Percentiles rank a stretch among this genome's conserved stretches.
These are phyloP conservation scores for Solen grandis DNA, from an alignment of 1,140 invertebrate species.

Conservation along the genomic window DNA sequence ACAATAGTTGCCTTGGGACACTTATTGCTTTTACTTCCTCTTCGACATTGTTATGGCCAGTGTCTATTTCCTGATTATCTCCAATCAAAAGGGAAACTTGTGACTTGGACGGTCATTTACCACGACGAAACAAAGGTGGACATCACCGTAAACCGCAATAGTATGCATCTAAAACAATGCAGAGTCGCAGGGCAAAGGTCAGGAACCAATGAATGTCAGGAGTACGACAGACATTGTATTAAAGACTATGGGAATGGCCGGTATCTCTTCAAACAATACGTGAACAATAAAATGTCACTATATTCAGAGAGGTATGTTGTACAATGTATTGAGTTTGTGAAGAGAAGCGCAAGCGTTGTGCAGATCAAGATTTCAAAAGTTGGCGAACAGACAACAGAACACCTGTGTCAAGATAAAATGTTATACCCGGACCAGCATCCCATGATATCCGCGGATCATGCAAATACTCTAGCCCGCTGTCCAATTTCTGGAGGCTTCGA, in stretches of 20 bases:
- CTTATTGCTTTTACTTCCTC: not conserved
- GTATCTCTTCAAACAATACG: slow-evolving; percentile 23
- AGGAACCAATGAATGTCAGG: not conserved
- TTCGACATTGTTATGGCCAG: slow-evolving; percentile 15
- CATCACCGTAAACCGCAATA: slow-evolving; percentile 21
- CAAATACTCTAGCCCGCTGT: slow-evolving; percentile 8
- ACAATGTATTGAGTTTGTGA: slow-evolving; percentile 44
- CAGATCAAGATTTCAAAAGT: slow-evolving; percentile 39
- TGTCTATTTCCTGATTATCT: slow-evolving; percentile 45
- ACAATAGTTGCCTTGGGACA: no score
- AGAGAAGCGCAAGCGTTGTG: slow-evolving; percentile 39
- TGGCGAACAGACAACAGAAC: not conserved
- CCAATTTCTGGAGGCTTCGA: slow-evolving; percentile 42
- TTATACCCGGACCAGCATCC: slow-evolving; percentile 40
- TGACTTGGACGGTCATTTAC: slow-evolving; percentile 42
- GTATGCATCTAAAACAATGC: slow-evolving; percentile 41
- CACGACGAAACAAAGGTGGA: slow-evolving; percentile 20
- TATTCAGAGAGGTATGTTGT: slow-evolving; percentile 11
- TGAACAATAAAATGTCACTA: not conserved
- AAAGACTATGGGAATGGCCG: slow-evolving; percentile 13
- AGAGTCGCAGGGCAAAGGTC: not conserved
- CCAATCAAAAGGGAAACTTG: slow-evolving; percentile 27
- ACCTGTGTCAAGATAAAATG: slow-evolving; percentile 22
- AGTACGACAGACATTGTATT: slow-evolving; percentile 18
- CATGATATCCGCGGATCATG: slow-evolving; percentile 43